Evolutionary conservation across 2,113 vertebrate species (phyloP).

Genomic region (Lonchura striata): DNA sequence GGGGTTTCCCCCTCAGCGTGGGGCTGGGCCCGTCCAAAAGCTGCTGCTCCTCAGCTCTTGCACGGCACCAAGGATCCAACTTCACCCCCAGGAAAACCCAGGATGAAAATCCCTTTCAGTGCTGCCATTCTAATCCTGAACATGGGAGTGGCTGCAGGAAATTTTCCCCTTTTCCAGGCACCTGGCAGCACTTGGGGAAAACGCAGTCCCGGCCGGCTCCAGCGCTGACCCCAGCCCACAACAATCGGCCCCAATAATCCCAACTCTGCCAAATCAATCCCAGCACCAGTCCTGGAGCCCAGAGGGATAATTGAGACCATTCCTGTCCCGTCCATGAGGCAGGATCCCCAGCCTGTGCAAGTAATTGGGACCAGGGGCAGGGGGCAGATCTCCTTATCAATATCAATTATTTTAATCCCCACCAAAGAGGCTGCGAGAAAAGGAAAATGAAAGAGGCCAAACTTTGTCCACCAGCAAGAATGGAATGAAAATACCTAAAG

Average conservation of each 20-base stretch:
- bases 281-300: conserved; percentile 15
- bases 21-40: background rate
- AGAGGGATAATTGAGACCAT: conserved; percentile 55
- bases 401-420: conserved; percentile 49
- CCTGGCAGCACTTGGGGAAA: background rate
- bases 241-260: conserved; percentile 9
- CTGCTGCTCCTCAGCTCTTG: background rate
- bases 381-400: conserved; percentile 28
- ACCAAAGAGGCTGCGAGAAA: background rate
- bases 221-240: conserved; percentile 2
- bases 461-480: background rate
- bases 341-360: background rate
- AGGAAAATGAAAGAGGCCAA: background rate
- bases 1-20: background rate
- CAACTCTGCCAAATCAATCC: conserved; percentile 29
- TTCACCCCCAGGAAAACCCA: background rate
- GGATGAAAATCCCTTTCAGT: background rate
- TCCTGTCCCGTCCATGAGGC: background rate
- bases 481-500: background rate
- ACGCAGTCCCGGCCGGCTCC: background rate
- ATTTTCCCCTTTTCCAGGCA: background rate
- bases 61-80: rapidly evolving
- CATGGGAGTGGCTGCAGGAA: background rate
- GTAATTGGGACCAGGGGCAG: conserved; percentile 36
- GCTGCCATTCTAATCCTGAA: rapidly evolving